Evolutionary conservation across 1,140 invertebrate genomes (phyloP), one percentile per base, ranked within the genome.

Genomic region (Limonius californicus): DNA sequence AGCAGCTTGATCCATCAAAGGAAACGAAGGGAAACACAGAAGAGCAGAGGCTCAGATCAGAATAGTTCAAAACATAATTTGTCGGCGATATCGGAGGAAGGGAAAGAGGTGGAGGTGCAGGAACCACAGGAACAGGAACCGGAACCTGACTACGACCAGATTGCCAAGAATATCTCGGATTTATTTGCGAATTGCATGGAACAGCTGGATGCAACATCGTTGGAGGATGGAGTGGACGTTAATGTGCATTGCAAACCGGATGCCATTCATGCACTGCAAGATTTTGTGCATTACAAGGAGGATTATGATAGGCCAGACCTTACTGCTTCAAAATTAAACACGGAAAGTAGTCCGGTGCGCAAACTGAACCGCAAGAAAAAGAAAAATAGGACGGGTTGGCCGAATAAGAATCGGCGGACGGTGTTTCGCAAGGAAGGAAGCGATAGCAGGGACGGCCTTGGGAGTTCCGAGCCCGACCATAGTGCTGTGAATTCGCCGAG

Each of bases 361-460:
- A 75, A 74, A 60, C 69, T 70, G 0, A 67, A 68, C 0, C 59
- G 70, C 8, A 69, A 71, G 62, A 75, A 75, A 62, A 72, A 70
- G 54, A 61, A 61, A 45, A 86, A 86, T 70, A 79, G 82, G 21
- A 86, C 85, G 0, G 84, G 85, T 8, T 86, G 85, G 85, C 85
- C 84, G 0, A 82, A 82, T n/a, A 81, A 79, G 42, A 81, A 80
- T 16, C 68, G 57, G 32, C 62, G 66, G 27, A 23, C 45, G 15
- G 54, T 12, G 19, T 57, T 16, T 57, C 18, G 23, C 15, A 59
- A 58, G 14, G 58, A 57, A 15, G 57, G 54, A 11, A 55, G 39
- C 12, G 59, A 57, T 57, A 30, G 23, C 42, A 39, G 19, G 8
- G 14, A 55, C 8, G 21, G 53, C 16, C 19, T 21, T 66, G 54